A percentile compares a stretch with the other conserved stretches of the same genome.
Evolutionary conservation across 2,113 vertebrate species (phyloP).

Genomic region (Salvelinus namaycush): DNA sequence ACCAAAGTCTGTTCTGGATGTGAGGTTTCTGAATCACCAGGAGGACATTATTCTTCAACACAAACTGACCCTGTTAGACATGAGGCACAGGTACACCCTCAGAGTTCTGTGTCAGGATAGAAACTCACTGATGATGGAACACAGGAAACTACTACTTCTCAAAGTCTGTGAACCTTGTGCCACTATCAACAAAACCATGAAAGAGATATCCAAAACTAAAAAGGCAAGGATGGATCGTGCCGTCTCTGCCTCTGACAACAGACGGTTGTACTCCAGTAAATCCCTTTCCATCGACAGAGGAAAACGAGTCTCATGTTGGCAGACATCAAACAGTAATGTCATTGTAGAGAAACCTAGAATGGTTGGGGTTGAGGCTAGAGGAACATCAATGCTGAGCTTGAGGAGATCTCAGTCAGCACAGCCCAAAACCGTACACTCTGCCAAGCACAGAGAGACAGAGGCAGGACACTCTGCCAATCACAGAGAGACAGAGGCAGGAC

Average conservation of each 20-base stretch:
- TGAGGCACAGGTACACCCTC: slow-evolving; percentile 51
- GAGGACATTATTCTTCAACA: slow-evolving; percentile 60
- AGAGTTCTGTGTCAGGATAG: slow-evolving; percentile 4
- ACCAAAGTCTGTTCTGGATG: slow-evolving; percentile 31
- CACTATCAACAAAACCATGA: slow-evolving; percentile 69
- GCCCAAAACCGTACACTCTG: background rate
- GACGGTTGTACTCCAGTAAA: slow-evolving; percentile 13
- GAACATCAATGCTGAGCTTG: background rate
- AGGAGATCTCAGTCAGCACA: slow-evolving; percentile 51
- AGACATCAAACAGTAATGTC: too few species aligned
- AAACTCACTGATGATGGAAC: slow-evolving; percentile 51
- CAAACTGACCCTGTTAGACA: slow-evolving; percentile 63
- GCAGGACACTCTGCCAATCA: slow-evolving; percentile 25
- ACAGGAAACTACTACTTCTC: slow-evolving; percentile 54
- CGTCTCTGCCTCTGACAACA: slow-evolving; percentile 24
- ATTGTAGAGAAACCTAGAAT: too few species aligned
- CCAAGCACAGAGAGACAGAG: slow-evolving; percentile 28
- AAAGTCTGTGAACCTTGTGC: slow-evolving; percentile 67
- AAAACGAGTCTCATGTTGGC: too few species aligned
- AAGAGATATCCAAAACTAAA: slow-evolving; percentile 49
- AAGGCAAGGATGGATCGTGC: background rate
- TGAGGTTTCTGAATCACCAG: slow-evolving; percentile 63
- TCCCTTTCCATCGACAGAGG: background rate
- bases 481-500: background rate
- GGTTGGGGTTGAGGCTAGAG: background rate